Base-by-base conservation (phyloP, 1,140 invertebrate genomes). In the Calliopsis andreniformis region DNA sequence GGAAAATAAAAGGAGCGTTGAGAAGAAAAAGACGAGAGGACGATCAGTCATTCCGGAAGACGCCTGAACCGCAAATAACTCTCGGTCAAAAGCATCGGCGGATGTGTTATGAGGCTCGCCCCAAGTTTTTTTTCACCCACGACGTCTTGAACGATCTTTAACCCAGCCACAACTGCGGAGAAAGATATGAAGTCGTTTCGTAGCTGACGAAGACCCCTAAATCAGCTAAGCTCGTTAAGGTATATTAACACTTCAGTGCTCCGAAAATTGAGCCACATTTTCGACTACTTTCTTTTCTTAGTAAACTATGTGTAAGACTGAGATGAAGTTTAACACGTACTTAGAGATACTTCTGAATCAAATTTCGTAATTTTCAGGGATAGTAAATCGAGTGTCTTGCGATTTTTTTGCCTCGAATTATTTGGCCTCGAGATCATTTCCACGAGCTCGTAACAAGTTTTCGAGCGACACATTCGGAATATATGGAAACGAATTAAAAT, bases 11-110 rank as follows among this genome's bases (percentile, higher is more conserved):
- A 20, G 3, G 55, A 39, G 55, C 39, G 62, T 49, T 42, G 14
- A 18, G 14, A 1, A 42, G 3, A 16, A 32, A 51, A 42, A 68
- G 68, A 35, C 68, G 16, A 64, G 62, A 67, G 28, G 6, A 5
- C 64, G 53, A 76, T 76, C 72, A 20, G 64, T 76, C 64, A 68
- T 76, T 35, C 43, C 55, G 42, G 25, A 51, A 76, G 23, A 59
- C 53, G 43, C 53, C 25, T n/a, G 23, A 4, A 10, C 63, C 43
- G 51, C 63, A 75, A 67, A 75, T 67, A 67, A 67, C 63, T 69
- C 39, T 16, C 32, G 51, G 67, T 76, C 45, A 62, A 71, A 77
- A 43, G 56, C 39, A 51, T 71, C 75, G 56, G 20, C 49, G 59
- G 42, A 58, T 42, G 23, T 35, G 39, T 67, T 75, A 67, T 39